Evolutionary conservation across 2,797 vertebrate genomes (phyloP).

Genomic region (Gymnothorax javanicus): DNA sequence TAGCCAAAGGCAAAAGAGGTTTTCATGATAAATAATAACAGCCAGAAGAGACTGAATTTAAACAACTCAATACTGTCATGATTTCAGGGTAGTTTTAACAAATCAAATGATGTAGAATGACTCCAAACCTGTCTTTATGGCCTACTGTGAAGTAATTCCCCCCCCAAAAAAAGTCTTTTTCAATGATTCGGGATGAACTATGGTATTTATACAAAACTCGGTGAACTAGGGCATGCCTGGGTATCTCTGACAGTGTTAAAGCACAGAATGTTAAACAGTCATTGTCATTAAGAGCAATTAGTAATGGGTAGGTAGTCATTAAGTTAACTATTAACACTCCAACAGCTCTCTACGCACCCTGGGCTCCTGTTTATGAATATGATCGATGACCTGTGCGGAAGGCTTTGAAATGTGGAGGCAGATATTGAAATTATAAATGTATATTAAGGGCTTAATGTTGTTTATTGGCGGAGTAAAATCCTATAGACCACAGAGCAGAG

Average conservation of each 20-base stretch:
- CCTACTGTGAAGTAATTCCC: no score
- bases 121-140: no score
- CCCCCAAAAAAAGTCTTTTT: no score
- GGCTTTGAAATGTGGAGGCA: not conserved
- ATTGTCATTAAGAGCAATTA: slow-evolving; percentile 10
- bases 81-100: not conserved
- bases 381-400: not conserved
- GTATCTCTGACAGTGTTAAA: not conserved
- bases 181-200: no score
- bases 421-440: not conserved
- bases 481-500: not conserved
- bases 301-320: slow-evolving; percentile 5
- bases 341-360: not conserved
- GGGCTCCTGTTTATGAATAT: not conserved
- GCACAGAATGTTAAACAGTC: not conserved
- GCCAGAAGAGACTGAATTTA: not conserved
- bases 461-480: slow-evolving; percentile 11
- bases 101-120: not conserved
- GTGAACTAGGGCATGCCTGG: not conserved
- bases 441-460: slow-evolving; percentile 15
- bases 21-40: not conserved
- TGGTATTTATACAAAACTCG: not conserved
- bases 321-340: slow-evolving; percentile 17
- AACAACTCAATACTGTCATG: not conserved
- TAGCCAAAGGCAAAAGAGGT: not conserved